Evolutionary conservation across 2,797 vertebrate species (phyloP).

Genomic region (Amniataba percoides): DNA sequence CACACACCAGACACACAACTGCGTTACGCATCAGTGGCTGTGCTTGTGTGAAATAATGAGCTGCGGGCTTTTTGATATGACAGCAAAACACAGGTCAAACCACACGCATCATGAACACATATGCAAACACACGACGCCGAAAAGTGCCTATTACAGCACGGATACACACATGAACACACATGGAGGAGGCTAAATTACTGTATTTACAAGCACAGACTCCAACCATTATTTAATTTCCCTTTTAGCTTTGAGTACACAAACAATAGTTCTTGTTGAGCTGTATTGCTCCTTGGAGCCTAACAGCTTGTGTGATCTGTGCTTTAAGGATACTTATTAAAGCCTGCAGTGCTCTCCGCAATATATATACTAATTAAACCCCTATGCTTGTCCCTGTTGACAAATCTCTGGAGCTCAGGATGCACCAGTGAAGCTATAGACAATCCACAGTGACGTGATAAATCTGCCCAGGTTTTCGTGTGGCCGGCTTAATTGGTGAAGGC

Average conservation of each 20-base stretch:
- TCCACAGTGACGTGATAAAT: constrained; percentile 14
- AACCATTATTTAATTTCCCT: constrained; percentile 44
- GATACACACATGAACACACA: background rate
- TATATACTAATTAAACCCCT: constrained; percentile 45
- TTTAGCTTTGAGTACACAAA: constrained; percentile 52
- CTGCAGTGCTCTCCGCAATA: constrained; percentile 11
- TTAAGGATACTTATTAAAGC: constrained; percentile 47
- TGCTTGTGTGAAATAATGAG: constrained; percentile 42
- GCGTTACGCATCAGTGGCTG: background rate
- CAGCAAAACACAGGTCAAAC: constrained; percentile 22
- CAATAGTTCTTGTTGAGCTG: constrained; percentile 43
- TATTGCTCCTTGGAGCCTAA: constrained; percentile 40
- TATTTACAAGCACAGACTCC: constrained; percentile 22
- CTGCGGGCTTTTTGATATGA: constrained; percentile 19
- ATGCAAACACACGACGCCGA: background rate
- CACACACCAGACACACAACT: background rate
- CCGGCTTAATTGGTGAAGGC: background rate
- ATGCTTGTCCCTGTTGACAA: constrained; percentile 33
- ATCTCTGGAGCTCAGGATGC: constrained; percentile 6
- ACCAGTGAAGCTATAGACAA: constrained; percentile 19
- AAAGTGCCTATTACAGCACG: background rate
- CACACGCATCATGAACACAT: background rate
- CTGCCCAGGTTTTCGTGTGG: background rate
- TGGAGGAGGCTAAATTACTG: background rate
- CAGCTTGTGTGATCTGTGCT: constrained; percentile 46